Conservation (phyloP, 1,140 invertebrate genomes). For the Cydia splendana region DNA sequence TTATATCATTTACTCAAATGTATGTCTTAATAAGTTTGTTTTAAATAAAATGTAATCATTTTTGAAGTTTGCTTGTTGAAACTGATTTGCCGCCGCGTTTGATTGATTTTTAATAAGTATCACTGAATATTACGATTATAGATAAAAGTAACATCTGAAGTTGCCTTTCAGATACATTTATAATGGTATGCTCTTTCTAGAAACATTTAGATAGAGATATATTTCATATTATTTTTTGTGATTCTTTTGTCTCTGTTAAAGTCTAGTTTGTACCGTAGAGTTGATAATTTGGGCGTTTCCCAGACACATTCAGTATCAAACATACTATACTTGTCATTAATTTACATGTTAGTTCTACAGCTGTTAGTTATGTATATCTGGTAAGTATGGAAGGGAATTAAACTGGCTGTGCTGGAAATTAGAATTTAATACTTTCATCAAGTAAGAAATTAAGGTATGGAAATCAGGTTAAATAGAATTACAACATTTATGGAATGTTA, state of each 20-base stretch:
- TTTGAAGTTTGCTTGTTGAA: slow-evolving; percentile 24
- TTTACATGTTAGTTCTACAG: slow-evolving; percentile 13
- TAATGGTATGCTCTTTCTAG: slow-evolving; percentile 24
- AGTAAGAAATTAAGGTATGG: not conserved
- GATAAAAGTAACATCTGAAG: slow-evolving; percentile 9
- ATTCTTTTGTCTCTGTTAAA: slow-evolving; percentile 20
- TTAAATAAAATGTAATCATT: slow-evolving; percentile 43
- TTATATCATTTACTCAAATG: slow-evolving; percentile 70
- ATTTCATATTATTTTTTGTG: slow-evolving; percentile 12
- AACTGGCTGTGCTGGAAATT: slow-evolving; percentile 57
- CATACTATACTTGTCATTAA: slow-evolving; percentile 23
- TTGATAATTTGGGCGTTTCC: not conserved
- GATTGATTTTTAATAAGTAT: slow-evolving; percentile 10
- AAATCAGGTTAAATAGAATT: slow-evolving; percentile 8
- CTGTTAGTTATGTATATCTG: slow-evolving; percentile 38
- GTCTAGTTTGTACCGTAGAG: slow-evolving; percentile 25
- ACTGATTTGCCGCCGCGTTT: slow-evolving; percentile 18
- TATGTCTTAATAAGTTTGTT: slow-evolving; percentile 65
- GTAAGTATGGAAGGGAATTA: slow-evolving; percentile 55
- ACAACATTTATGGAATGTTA: not conserved
- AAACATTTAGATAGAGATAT: slow-evolving; percentile 21
- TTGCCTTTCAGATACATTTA: slow-evolving; percentile 19
- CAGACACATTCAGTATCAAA: slow-evolving; percentile 23
- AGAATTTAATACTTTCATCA: slow-evolving; percentile 31
- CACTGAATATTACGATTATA: slow-evolving; percentile 1